Base-by-base conservation (phyloP, 2,888 invertebrate genomes). In the Dryobotodes eremita region DNA sequence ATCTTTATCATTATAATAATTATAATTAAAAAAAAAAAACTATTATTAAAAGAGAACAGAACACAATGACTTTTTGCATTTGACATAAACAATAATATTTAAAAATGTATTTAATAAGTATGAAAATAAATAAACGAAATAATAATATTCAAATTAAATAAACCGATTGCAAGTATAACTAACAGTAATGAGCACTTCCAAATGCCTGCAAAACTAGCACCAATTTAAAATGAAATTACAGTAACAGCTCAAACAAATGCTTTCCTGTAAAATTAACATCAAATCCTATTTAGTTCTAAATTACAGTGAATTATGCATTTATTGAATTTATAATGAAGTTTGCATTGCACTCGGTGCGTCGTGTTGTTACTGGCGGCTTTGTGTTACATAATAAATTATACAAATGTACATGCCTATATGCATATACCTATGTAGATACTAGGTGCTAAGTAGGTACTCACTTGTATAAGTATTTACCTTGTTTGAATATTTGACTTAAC, bases 251-350 rank as follows among this genome's bases (percentile, higher is more conserved):
- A 59, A 83, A 84, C 84, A 84, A 75, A 72, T 61, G 55, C 2
- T 36, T 50, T 75, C 64, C 71, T 23, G 42, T 65, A 57, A 46
- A 82, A 75, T 79, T 53, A 70, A 66, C 70, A 71, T 82, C 46
- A 80, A 84, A 83, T 80, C 81, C 81, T 71, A 73, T 84, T 83
- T 70, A 71, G 70, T 77, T 62, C 75, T 68, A 61, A 85, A 79
- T 79, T 75, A 75, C 64, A 78, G 46, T 79, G 62, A 79, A 79
- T 85, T 64, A 61, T 42, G 65, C 50, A 82, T 82, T 75, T 85
- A 85, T 79, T 85, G 75, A 83, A 81, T 84, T 76, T 84, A 15
- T 46, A 50, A 83, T 81, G 85, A 77, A 59, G 70, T 84, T 84
- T 77, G 75, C n/a, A n/a, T 66, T 73, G 42, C 66, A 72, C 17